phyloP scores from a whole-genome alignment of 1,140 invertebrate species.

The Palaemon carinicauda region DNA sequence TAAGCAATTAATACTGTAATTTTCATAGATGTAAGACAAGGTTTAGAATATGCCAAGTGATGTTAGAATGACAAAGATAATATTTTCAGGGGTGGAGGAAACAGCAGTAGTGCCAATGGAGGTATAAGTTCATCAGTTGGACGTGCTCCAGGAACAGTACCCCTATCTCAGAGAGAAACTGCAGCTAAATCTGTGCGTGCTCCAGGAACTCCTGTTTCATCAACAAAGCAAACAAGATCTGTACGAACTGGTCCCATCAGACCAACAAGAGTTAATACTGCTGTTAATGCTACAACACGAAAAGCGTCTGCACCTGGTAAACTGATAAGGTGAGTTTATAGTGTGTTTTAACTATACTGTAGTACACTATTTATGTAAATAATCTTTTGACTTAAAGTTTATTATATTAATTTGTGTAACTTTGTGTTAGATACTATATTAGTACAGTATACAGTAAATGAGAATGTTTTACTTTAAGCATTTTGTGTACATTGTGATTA shows the following conservation, averaged over 20 bases:
- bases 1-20: background rate
- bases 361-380: background rate
- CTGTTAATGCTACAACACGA: conserved; percentile 14
- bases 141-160: background rate
- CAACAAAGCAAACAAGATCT: background rate
- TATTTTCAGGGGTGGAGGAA: conserved; percentile 16
- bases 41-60: background rate
- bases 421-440: no score
- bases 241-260: background rate
- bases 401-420: no score
- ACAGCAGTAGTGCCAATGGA: conserved; percentile 5
- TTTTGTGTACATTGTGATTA: no score
- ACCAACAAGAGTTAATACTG: conserved; percentile 32
- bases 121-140: background rate
- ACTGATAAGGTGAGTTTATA: conserved; percentile 21
- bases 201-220: background rate
- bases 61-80: background rate
- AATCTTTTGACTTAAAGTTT: background rate
- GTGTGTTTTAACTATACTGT: background rate
- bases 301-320: conserved; percentile 38
- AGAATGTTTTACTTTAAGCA: no score
- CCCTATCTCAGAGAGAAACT: background rate
- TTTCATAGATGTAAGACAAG: background rate
- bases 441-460: no score
- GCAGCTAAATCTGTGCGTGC: background rate